Percentiles rank a stretch among this genome's conserved stretches.
Evolutionary conservation across 2,888 invertebrate genomes (phyloP).

Genomic region (Anthoptus insignis): DNA sequence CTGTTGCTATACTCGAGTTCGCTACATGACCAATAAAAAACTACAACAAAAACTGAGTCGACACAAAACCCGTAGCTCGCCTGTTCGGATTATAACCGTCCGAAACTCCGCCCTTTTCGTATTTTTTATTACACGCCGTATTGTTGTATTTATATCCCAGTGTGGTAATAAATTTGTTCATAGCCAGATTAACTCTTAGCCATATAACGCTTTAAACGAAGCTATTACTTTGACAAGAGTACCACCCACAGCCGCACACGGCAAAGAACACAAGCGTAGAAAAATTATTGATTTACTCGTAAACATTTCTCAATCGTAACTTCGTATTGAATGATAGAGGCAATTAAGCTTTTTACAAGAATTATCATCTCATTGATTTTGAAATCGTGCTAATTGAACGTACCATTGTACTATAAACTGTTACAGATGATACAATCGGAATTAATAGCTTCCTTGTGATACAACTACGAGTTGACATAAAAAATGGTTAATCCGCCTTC

Average conservation of each 20-base stretch:
- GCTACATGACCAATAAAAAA: constrained; percentile 72
- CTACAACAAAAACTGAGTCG: constrained; percentile 71
- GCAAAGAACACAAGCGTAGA: constrained; percentile 8
- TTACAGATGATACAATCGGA: constrained; percentile 70
- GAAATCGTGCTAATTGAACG: constrained; percentile 65
- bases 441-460: constrained; percentile 59
- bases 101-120: constrained; percentile 74
- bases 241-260: constrained; percentile 24
- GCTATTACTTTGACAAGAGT: constrained; percentile 32
- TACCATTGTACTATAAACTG: constrained; percentile 68
- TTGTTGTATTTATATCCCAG: constrained; percentile 37
- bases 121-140: constrained; percentile 54
- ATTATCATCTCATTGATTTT: constrained; percentile 63
- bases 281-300: constrained; percentile 33
- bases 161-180: constrained; percentile 35
- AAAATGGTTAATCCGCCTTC: constrained; percentile 48
- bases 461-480: constrained; percentile 44
- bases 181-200: constrained; percentile 36
- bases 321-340: constrained; percentile 45
- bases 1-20: constrained; percentile 67
- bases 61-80: constrained; percentile 63
- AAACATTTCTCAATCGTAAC: constrained; percentile 63
- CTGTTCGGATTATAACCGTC: constrained; percentile 76
- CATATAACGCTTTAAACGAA: constrained; percentile 23
- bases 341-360: constrained; percentile 51